These are phyloP conservation scores for Micrasema minimum DNA, from an alignment of 1,140 invertebrate species.

Conservation along the genomic window DNA sequence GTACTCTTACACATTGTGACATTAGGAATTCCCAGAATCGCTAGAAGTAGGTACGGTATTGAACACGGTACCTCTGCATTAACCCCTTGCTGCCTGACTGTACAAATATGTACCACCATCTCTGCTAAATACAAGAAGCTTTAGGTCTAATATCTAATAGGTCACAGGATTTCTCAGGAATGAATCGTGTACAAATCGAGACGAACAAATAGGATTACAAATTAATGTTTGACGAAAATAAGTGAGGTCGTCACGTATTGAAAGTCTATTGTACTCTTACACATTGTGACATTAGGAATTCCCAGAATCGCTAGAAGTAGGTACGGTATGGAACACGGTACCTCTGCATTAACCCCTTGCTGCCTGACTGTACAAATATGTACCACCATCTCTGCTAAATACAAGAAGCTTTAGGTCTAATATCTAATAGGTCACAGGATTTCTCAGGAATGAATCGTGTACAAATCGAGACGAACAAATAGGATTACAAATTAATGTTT, in stretches of 20 bases:
- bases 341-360: too few relatives aligned
- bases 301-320: conserved; percentile 30
- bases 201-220: conserved; percentile 12
- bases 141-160: not conserved
- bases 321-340: not conserved
- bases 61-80: too few relatives aligned
- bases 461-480: conserved; percentile 21
- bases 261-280: conserved; percentile 28
- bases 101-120: too few relatives aligned
- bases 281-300: conserved; percentile 38
- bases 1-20: conserved; percentile 35
- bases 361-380: too few relatives aligned
- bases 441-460: conserved; percentile 10
- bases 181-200: conserved; percentile 18
- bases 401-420: not conserved
- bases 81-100: too few relatives aligned
- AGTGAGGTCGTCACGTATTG: conserved; percentile 37
- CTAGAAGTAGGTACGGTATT: conserved; percentile 15
- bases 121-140: not conserved
- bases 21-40: conserved; percentile 36
- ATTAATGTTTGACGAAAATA: conserved; percentile 38
- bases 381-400: too few relatives aligned
- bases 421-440: conserved; percentile 10
- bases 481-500: conserved; percentile 22
- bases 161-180: conserved; percentile 5